phyloP scores from a whole-genome alignment of 2,113 vertebrate species.

The Sphaerodactylus townsendi region DNA sequence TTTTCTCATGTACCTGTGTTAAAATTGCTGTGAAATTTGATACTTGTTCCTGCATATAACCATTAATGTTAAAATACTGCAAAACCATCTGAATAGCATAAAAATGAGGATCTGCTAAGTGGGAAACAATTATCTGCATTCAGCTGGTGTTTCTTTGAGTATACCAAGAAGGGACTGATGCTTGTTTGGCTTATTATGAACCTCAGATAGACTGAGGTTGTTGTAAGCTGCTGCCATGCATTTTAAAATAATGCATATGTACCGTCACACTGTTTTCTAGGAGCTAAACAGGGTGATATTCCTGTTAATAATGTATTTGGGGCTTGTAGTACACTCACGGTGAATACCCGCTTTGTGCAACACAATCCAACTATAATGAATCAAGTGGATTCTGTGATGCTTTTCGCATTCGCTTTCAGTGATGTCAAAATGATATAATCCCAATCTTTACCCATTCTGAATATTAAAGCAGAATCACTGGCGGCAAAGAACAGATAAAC shows the following conservation, averaged over 20 bases:
- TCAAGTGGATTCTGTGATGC: neutral
- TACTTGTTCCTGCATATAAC: too few relatives aligned
- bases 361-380: conserved; percentile 2
- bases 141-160: neutral
- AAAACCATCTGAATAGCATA: neutral
- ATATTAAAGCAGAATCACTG: neutral
- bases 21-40: too few relatives aligned
- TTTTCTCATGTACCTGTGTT: too few relatives aligned
- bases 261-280: neutral
- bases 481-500: conserved; percentile 30
- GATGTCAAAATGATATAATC: conserved; percentile 35
- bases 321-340: neutral
- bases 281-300: neutral
- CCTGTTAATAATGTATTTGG: conserved; percentile 8
- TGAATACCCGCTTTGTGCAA: neutral
- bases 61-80: too few relatives aligned
- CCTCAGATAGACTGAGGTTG: neutral
- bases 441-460: conserved; percentile 14
- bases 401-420: neutral
- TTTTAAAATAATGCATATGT: neutral
- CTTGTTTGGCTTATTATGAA: neutral
- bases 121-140: neutral
- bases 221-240: neutral
- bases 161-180: neutral
- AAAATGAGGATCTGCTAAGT: conserved; percentile 7